Evolutionary conservation across 2,113 vertebrate species (phyloP), one percentile per base, ranked within the genome.

Genomic region (Microcebus ravelobensis): DNA sequence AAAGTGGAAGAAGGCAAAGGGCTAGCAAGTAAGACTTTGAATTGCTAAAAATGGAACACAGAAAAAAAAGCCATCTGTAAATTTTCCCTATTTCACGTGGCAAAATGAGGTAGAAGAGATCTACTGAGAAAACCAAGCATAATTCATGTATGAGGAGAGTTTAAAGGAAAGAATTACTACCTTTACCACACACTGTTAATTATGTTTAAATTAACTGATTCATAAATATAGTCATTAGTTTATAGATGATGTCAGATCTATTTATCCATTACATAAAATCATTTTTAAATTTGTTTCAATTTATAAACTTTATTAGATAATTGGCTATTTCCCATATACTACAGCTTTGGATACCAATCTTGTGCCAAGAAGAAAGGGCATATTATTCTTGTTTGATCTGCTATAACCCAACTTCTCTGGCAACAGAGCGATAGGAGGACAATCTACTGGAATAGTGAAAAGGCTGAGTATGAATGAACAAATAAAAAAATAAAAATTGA

Each of bases 211-310:
- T 73, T 87, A 92, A 95, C 42, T 63, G 86, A 93, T 59, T 94
- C 48, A 68, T 86, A 95, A 93, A 81, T 76, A 71, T 17, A 34
- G 45, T 25, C 73, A 91, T 86, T 87, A 88, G 76, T 88, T 96
- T 82, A 92, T 68, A 59, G 39, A 90, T 71, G 34, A 18, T 92
- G 2, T 92, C 76, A 74, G n/a, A 76, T 86, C 21, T 90, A 31
- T 92, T 95, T 82, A 77, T 55, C 48, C 18, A 87, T 84, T 81
- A 80, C 1, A 82, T 50, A 57, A 74, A 79, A 15, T 6, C 17
- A 29, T 65, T 52, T 92, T 67, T 36, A 77, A 87, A 84, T 87
- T 77, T 73, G 12, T 59, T 57, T 94, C 8, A 67, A 84, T 93
- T 92, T 86, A 80, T 61, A 85, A 91, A 71, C 5, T 3, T 91